Evolutionary conservation across 2,888 invertebrate genomes (phyloP), one percentile per base, ranked within the genome.

Genomic region (Anodontia alba): DNA sequence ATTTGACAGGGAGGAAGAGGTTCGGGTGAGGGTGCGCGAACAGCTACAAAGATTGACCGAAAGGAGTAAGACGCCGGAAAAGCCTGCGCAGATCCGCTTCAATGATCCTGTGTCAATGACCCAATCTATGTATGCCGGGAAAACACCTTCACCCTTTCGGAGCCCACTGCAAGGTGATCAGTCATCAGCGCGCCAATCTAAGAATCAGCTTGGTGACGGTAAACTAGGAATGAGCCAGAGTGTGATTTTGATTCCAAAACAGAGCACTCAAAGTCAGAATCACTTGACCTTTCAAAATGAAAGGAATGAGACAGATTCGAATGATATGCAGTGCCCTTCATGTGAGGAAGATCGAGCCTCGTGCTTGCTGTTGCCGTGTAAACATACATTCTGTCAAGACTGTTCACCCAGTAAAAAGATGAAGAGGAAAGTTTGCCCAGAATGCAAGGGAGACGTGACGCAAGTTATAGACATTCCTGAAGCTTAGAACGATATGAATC

Each of bases 391-490:
- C 8, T 82, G 82, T 70, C 43, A 0, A 17, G 82, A 82, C 33
- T 82, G 82, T 43, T 51, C 42, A 23, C 82, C 82, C 0, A 29
- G 38, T 5, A 62, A 51, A 26, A 82, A 82, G 42, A 43, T 46
- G 67, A 82, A 82, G 66, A 82, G 69, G 69, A 82, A 82, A 66
- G 20, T 51, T 12, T 82, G 82, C 49, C 66, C 49, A 12, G 43
- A 67, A 29, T 82, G 82, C 67, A 70, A 46, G 17, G 54, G 70
- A 66, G 17, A 0, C 2, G 73, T 67, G 10, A 20, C 23, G 10
- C 73, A 70, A n/a, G 31, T 82, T 0, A 46, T 73, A 17, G 51
- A 73, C 20, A 29, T 73, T 15, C 42, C 49, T 42, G 42, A 42
- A 42, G n/a, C n/a, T n/a, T n/a, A n/a, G n/a, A n/a, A n/a, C n/a